Base-by-base conservation (phyloP, 2,797 vertebrate species). In the Acridotheres tristis region DNA sequence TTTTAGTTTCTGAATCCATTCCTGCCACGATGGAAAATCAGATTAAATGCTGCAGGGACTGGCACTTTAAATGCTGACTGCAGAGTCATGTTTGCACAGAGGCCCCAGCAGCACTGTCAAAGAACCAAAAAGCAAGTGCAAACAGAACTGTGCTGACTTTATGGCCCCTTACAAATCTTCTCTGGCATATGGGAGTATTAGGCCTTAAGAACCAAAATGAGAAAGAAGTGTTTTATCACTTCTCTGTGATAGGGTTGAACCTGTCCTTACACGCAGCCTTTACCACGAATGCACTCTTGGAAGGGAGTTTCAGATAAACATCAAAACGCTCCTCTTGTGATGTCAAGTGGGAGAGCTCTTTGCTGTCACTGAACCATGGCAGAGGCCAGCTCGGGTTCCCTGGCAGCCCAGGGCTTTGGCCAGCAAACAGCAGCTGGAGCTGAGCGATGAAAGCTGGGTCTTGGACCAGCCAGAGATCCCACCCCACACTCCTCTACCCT, bases 61-160 rank as follows among this genome's bases (percentile, higher is more conserved):
- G 42, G 12, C 25, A 27, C 42, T 81, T 85, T 65, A 81, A 91
- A 68, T 30, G 26, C 42, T 77, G 77, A 29, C 40, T 5, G 1
- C 34, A 66, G 57, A 77, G 73, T 22, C 0, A 1, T 88, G 90
- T 95, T 95, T 95, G 62, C 77, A 72, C 69, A 91, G 85, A 96
- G 93, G 75, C 88, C 89, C 75, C 88, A 65, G 66, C 69, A 90
- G 38, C 50, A 61, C 73, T 58, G 54, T 75, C 73, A 93, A 93
- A 62, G 76, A 93, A 95, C 51, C 30, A 86, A 90, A 93, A 85
- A 78, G 21, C 88, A 93, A 94, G 83, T 78, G 90, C 76, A 93
- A 93, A 88, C 90, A 92, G 81, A 87, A 63, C 43, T 85, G 85
- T 54, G 42, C 61, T 91, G 91, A 85, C 85, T 89, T 92, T 77